Evolutionary conservation across 2,113 vertebrate species (phyloP).

Genomic region (zebrafish (Danio rerio)): GRCz12tu NC_133184.1:23829001-23829500

Average conservation of each 20-base stretch:
- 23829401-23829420: slow-evolving; percentile 33
- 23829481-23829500: too few relatives aligned
- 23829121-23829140: too few relatives aligned
- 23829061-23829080: too few relatives aligned
- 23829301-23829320: slow-evolving; percentile 77
- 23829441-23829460: too few relatives aligned
- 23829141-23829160: too few relatives aligned
- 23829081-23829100: too few relatives aligned
- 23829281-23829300: slow-evolving; percentile 77
- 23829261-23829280: slow-evolving; percentile 75
- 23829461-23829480: too few relatives aligned
- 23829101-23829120: too few relatives aligned
- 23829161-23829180: slow-evolving; percentile 18
- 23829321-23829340: slow-evolving; percentile 36
- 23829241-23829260: slow-evolving; percentile 70
- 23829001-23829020: too few relatives aligned
- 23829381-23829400: slow-evolving; percentile 27
- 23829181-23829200: slow-evolving; percentile 40
- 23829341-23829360: slow-evolving; percentile 18
- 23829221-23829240: slow-evolving; percentile 73
- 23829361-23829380: slow-evolving; percentile 28
- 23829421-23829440: slow-evolving; percentile 20
- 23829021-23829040: too few relatives aligned
- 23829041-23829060: too few relatives aligned
- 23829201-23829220: slow-evolving; percentile 12